phyloP scores from a whole-genome alignment of 1,140 invertebrate genomes.

The Lasioglossum albipes region DNA sequence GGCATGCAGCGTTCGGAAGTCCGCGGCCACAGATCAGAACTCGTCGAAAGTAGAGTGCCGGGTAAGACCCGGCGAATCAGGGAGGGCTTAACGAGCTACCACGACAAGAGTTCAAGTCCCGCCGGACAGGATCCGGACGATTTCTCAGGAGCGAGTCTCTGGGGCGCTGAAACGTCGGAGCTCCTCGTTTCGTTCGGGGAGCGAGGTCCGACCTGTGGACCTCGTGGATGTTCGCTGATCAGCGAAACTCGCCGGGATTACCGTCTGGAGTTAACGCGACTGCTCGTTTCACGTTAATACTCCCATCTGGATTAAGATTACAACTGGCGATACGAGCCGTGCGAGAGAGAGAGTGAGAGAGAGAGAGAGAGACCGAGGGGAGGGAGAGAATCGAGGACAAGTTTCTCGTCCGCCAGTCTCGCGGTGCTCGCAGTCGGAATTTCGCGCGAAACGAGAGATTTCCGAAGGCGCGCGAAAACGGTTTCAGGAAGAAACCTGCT shows the following conservation, averaged over 20 bases:
- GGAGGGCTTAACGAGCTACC: constrained; percentile 54
- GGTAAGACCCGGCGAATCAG: constrained; percentile 46
- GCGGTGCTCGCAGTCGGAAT: not conserved
- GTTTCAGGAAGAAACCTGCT: constrained; percentile 4
- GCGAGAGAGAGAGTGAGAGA: not conserved
- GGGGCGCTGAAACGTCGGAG: constrained; percentile 33
- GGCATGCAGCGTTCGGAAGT: too few species aligned
- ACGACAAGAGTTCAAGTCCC: constrained; percentile 61
- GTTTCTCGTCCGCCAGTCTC: too few species aligned
- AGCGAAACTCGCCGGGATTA: constrained; percentile 31
- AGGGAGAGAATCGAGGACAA: too few species aligned
- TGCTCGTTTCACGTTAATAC: constrained; percentile 18
- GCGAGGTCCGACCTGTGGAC: constrained; percentile 4
- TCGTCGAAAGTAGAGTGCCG: constrained; percentile 37
- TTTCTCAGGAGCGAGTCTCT: constrained; percentile 62
- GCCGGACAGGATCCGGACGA: constrained; percentile 46
- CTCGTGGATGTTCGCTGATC: constrained; percentile 23
- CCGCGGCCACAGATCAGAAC: constrained; percentile 22
- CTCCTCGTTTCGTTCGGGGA: constrained; percentile 32
- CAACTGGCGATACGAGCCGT: constrained; percentile 10
- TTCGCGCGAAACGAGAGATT: not conserved
- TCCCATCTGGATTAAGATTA: constrained; percentile 27
- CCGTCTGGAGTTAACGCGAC: constrained; percentile 12
- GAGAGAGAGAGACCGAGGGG: too few species aligned
- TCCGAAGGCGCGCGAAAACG: not conserved